These are phyloP conservation scores for Pantherophis vulpinus DNA, from an alignment of 2,797 vertebrate genomes.

Conservation along the genomic window DNA sequence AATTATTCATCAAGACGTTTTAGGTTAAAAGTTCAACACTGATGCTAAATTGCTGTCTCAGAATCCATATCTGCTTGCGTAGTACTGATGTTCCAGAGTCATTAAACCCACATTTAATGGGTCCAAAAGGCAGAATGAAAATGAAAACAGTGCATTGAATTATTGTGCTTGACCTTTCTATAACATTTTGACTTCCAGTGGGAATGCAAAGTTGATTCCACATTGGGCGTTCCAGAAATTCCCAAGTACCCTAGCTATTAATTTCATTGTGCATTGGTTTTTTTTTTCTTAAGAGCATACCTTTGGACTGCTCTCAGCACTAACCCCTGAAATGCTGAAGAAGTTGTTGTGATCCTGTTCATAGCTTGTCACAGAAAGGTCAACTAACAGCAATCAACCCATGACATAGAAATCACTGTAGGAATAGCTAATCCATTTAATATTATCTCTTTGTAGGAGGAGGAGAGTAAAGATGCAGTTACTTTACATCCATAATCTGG, in stretches of 20 bases:
- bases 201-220: slow-evolving; percentile 34
- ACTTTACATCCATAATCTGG: neutral
- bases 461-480: no score
- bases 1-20: slow-evolving; percentile 54
- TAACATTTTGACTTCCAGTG: slow-evolving; percentile 45
- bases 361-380: neutral
- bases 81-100: slow-evolving; percentile 60
- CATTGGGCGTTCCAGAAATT: slow-evolving; percentile 24
- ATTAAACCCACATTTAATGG: slow-evolving; percentile 51
- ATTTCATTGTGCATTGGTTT: neutral
- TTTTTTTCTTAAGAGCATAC: neutral
- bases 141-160: slow-evolving; percentile 56
- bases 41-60: slow-evolving; percentile 55
- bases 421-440: neutral
- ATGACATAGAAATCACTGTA: neutral
- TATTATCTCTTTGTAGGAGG: neutral
- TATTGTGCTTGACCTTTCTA: slow-evolving; percentile 44
- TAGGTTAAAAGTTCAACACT: slow-evolving; percentile 65
- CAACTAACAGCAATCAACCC: neutral
- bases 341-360: neutral
- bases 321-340: neutral
- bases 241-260: slow-evolving; percentile 10
- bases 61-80: slow-evolving; percentile 56
- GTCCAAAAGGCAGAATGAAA: slow-evolving; percentile 57
- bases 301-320: neutral